A percentile compares a stretch with the other conserved stretches of the same genome.
Conservation (phyloP, 2,113 vertebrate genomes). For the Gymnarchus niloticus region DNA sequence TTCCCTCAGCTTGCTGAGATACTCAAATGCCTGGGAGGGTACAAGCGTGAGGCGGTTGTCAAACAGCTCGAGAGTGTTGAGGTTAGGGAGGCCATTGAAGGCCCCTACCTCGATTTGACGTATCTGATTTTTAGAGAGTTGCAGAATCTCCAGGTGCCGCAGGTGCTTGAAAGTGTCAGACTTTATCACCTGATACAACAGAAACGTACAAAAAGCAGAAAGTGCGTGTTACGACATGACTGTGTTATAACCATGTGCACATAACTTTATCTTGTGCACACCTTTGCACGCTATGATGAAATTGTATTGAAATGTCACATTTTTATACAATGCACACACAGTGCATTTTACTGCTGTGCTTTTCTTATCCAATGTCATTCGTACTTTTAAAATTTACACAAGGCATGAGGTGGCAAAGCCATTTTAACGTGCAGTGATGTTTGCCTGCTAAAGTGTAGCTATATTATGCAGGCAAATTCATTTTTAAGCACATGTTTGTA, state of each 20-base stretch:
- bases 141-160: slow-evolving; percentile 91
- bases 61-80: slow-evolving; percentile 93
- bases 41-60: slow-evolving; percentile 91
- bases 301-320: background rate
- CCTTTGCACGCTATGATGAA: background rate
- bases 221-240: background rate
- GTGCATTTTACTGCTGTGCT: background rate
- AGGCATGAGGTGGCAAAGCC: background rate
- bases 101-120: slow-evolving; percentile 92
- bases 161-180: slow-evolving; percentile 96
- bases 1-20: slow-evolving; percentile 90
- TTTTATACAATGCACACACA: background rate
- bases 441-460: background rate
- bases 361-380: background rate
- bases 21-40: slow-evolving; percentile 92
- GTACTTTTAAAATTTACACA: background rate
- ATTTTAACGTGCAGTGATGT: background rate
- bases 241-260: background rate
- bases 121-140: slow-evolving; percentile 91
- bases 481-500: background rate
- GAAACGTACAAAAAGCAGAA: slow-evolving; percentile 26
- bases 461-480: background rate
- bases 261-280: background rate
- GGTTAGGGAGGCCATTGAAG: slow-evolving; percentile 92
- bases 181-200: slow-evolving; percentile 70